Base-by-base conservation (phyloP, 2,797 vertebrate genomes). In the Xenops minutus region DNA sequence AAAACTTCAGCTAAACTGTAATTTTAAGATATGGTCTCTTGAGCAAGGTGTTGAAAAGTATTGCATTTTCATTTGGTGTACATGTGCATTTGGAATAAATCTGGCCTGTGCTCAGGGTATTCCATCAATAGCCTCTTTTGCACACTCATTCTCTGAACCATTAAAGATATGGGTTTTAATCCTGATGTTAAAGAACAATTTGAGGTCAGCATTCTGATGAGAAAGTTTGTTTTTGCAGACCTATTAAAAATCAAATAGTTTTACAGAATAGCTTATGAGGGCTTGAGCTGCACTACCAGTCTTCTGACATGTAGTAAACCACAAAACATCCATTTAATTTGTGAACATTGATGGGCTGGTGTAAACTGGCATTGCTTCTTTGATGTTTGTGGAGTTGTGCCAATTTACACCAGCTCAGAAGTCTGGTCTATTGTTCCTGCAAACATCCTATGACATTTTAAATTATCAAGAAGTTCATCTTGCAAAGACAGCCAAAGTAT, bases 31-130 rank as follows among this genome's bases (percentile, higher is more conserved):
- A 93, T 62, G 76, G 85, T 88, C 71, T 87, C 52, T 71, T 89
- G 83, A 96, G 95, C 89, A 91, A 92, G 76, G 76, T 93, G 84
- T 80, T 96, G 92, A 97, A 98, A 97, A 97, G 63, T 44, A 96
- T 92, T 90, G 32, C 69, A 84, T 97, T 97, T 97, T 97, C 97
- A 95, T 98, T 98, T 98, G 97, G 71, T 89, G 29, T 81, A 56
- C 96, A 98, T 96, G 97, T 97, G 96, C 95, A 88, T 93, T 93
- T 92, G 59, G 89, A 97, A 83, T 15, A 87, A 79, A 85, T 58
- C 34, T 87, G 80, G 63, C 87, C 89, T 91, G 66, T 89, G 74
- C 62, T 93, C 34, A 43, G 55, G 36, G 72, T 66, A 95, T 92
- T 73, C 88, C 75, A 16, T 79, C 37, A 82, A 96, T 93, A 96